A percentile compares a stretch with the other conserved stretches of the same genome.
Conservation (phyloP, 1,140 invertebrate species). For the Drosophila paulistorum region DNA sequence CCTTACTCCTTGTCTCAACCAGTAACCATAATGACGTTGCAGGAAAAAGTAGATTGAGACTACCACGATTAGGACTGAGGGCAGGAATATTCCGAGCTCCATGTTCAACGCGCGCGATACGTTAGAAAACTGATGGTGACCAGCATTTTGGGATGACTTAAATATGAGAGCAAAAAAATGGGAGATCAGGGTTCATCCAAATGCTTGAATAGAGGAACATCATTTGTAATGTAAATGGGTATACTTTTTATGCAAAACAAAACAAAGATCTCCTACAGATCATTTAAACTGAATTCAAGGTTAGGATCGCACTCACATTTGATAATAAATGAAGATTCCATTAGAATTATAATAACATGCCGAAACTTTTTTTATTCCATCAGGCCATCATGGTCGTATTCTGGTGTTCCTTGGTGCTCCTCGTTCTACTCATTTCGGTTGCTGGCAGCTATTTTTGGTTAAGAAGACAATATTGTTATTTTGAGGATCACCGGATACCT, state of each 20-base stretch:
- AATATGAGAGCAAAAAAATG: neutral
- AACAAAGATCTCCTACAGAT: slow-evolving; percentile 2
- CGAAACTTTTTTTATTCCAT: neutral
- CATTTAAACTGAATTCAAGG: neutral
- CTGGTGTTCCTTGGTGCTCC: neutral
- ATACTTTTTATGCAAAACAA: neutral
- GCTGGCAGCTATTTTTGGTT: slow-evolving; percentile 39
- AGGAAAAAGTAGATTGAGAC: slow-evolving; percentile 23
- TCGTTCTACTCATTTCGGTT: slow-evolving; percentile 28
- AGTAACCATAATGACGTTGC: slow-evolving; percentile 69
- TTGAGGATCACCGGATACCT: slow-evolving; percentile 44
- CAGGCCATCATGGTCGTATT: neutral
- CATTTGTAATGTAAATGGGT: slow-evolving; percentile 27
- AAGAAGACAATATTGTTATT: slow-evolving; percentile 57
- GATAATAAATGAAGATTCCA: neutral
- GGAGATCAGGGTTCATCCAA: slow-evolving; percentile 34
- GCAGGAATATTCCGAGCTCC: slow-evolving; percentile 37
- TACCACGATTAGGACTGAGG: slow-evolving; percentile 22
- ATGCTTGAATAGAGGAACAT: slow-evolving; percentile 25
- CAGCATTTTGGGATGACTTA: neutral
- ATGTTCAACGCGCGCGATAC: slow-evolving; percentile 28
- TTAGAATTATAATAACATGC: neutral
- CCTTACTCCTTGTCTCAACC: slow-evolving; percentile 78
- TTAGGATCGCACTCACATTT: too few relatives aligned
- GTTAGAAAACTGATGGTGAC: slow-evolving; percentile 20